phyloP scores from a whole-genome alignment of 1,140 invertebrate genomes.

The Macrotrachela quadricornifera region DNA sequence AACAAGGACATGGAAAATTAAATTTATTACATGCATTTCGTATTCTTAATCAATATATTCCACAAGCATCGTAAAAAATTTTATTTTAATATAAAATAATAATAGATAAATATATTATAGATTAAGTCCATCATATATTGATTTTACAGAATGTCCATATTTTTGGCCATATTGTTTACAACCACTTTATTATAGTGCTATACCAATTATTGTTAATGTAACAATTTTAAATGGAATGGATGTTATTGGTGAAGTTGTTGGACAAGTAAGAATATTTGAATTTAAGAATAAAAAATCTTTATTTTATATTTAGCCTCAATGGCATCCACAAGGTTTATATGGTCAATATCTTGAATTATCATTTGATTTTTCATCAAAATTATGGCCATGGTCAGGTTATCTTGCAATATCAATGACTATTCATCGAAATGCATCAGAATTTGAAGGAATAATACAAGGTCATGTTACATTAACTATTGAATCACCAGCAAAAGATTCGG shows the following conservation, averaged over 20 bases:
- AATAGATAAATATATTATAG: too few relatives aligned
- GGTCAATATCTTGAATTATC: constrained; percentile 32
- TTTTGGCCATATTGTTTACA: constrained; percentile 97
- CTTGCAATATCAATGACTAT: constrained; percentile 55
- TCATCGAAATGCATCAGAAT: constrained; percentile 41
- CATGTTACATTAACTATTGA: constrained; percentile 61
- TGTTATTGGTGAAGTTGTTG: constrained; percentile 46
- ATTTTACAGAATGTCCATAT: constrained; percentile 75
- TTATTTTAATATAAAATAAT: too few relatives aligned
- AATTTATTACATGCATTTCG: constrained; percentile 65
- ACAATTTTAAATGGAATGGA: constrained; percentile 43
- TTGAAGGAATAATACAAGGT: constrained; percentile 56
- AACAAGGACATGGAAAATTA: constrained; percentile 79
- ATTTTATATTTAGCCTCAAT: constrained; percentile 37
- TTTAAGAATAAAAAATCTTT: too few relatives aligned
- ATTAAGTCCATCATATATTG: constrained; percentile 49
- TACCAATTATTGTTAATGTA: constrained; percentile 73
- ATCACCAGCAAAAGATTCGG: constrained; percentile 32
- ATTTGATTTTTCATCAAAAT: constrained; percentile 46
- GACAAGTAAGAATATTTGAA: too few relatives aligned
- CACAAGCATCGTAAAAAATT: constrained; percentile 45
- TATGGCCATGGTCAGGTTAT: constrained; percentile 95
- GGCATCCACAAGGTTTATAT: constrained; percentile 61
- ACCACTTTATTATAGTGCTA: constrained; percentile 61
- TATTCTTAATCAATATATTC: constrained; percentile 52